These are phyloP conservation scores for Pelecanoides urinatrix DNA, from an alignment of 2,113 vertebrate species.

Conservation along the genomic window DNA sequence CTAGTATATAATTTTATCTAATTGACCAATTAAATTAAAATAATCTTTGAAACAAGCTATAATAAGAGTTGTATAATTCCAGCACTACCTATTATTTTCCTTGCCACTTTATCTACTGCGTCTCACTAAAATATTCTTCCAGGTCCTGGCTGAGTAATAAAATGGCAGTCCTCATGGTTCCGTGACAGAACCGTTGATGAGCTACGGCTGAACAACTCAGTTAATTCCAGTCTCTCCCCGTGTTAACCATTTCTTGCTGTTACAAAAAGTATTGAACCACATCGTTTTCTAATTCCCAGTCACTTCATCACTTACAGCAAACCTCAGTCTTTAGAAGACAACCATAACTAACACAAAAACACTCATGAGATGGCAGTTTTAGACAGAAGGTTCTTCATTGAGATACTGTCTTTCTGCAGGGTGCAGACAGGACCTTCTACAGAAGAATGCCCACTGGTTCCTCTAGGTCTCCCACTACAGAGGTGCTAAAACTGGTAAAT, in stretches of 20 bases:
- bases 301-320: not conserved
- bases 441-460: not conserved
- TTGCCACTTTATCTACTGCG: slow-evolving; percentile 32
- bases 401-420: not conserved
- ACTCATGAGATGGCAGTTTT: not conserved
- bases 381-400: not conserved
- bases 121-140: not conserved
- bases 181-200: not conserved
- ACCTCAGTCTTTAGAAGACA: not conserved
- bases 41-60: slow-evolving; percentile 64
- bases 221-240: not conserved
- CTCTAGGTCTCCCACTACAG: not conserved
- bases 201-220: not conserved
- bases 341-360: not conserved
- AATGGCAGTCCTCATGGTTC: slow-evolving; percentile 16
- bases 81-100: slow-evolving; percentile 53
- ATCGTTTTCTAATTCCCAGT: not conserved
- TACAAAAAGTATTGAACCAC: not conserved
- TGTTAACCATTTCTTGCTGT: not conserved
- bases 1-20: slow-evolving; percentile 58
- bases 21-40: slow-evolving; percentile 72
- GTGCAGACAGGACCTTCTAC: not conserved
- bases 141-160: slow-evolving; percentile 15
- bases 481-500: not conserved
- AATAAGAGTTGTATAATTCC: slow-evolving; percentile 51